Evolutionary conservation across 2,113 vertebrate genomes (phyloP).

Genomic region (Phylloscopus trochilus): DNA sequence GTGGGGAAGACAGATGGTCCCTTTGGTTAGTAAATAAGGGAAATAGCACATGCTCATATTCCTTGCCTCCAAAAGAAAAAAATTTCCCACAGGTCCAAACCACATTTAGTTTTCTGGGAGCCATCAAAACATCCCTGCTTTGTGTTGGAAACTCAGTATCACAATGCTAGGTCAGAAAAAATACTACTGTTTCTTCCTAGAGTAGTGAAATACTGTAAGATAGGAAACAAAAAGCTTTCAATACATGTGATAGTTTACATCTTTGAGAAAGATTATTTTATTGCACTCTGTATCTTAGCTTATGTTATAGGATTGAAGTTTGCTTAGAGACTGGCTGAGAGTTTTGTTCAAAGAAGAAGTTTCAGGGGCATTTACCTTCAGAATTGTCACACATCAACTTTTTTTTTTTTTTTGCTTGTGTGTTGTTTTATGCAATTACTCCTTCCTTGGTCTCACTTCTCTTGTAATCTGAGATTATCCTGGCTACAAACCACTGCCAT

Average conservation of each 20-base stretch:
- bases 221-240: background rate
- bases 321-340: background rate
- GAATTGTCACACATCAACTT: background rate
- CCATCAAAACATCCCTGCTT: background rate
- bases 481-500: background rate
- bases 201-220: background rate
- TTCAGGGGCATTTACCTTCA: background rate
- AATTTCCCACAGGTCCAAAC: background rate
- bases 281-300: background rate
- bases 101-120: background rate
- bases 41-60: background rate
- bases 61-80: background rate
- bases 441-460: background rate
- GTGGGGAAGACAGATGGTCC: background rate
- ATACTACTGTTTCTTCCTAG: background rate
- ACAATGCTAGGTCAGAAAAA: background rate
- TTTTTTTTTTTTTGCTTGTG: background rate
- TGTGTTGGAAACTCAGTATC: conserved; percentile 25
- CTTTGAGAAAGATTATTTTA: background rate
- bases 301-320: background rate
- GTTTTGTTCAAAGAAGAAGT: background rate
- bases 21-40: background rate
- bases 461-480: background rate
- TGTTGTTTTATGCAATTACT: background rate
- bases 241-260: background rate